These are phyloP conservation scores for Hypercompe scribonia DNA, from an alignment of 2,888 invertebrate species.

Conservation along the genomic window DNA sequence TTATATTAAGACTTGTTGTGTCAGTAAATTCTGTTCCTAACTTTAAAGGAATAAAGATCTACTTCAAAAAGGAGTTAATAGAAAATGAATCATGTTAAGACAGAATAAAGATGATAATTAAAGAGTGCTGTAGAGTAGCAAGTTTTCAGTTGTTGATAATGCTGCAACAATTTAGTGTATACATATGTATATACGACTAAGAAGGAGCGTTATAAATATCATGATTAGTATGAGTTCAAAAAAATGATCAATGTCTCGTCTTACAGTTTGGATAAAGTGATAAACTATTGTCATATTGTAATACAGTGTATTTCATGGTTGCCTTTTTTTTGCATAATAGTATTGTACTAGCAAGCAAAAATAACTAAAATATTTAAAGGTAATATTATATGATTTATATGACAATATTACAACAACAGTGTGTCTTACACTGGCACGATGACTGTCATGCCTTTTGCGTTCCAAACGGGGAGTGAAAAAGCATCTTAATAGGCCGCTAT, in stretches of 20 bases:
- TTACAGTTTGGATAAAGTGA: background rate
- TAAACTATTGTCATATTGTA: too few species aligned
- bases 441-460: too few species aligned
- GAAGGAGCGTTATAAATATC: slow-evolving; percentile 67
- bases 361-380: too few species aligned
- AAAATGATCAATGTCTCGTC: background rate
- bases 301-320: background rate
- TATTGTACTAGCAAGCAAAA: background rate
- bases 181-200: slow-evolving; percentile 49
- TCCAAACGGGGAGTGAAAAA: too few species aligned
- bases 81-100: slow-evolving; percentile 78
- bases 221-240: slow-evolving; percentile 49
- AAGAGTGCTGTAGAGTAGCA: slow-evolving; percentile 45
- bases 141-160: slow-evolving; percentile 73
- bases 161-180: slow-evolving; percentile 44
- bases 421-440: too few species aligned
- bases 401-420: too few species aligned
- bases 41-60: slow-evolving; percentile 85
- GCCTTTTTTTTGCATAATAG: background rate
- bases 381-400: too few species aligned
- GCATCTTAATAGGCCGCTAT: too few species aligned
- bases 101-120: slow-evolving; percentile 71
- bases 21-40: slow-evolving; percentile 82
- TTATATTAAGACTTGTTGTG: slow-evolving; percentile 71
- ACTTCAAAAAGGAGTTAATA: slow-evolving; percentile 77